These are phyloP conservation scores for Tiliqua scincoides DNA, from an alignment of 2,113 vertebrate genomes.

Conservation along the genomic window DNA sequence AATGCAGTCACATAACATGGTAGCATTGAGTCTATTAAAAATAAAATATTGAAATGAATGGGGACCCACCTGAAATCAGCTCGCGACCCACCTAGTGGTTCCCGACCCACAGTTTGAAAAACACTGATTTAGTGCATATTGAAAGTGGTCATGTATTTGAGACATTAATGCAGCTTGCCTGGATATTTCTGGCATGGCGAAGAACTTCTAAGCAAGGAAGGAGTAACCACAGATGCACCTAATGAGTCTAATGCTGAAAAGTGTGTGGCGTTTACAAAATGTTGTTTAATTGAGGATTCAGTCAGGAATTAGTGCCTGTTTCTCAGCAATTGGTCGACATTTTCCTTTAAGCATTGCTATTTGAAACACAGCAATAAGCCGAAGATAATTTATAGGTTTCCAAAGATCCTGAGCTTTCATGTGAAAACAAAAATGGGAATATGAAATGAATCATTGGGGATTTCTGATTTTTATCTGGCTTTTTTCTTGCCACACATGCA, in stretches of 20 bases:
- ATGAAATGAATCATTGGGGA: constrained; percentile 38
- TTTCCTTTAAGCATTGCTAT: background rate
- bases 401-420: constrained; percentile 5
- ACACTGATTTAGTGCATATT: background rate
- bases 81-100: too few species aligned
- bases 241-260: background rate
- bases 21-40: too few species aligned
- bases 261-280: background rate
- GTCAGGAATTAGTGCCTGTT: background rate
- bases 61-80: too few species aligned
- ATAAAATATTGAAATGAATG: too few species aligned
- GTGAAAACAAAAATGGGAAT: constrained; percentile 54
- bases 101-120: constrained; percentile 4
- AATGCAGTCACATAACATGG: too few species aligned
- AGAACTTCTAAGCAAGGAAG: background rate
- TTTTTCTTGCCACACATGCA: constrained; percentile 57
- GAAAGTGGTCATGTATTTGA: background rate
- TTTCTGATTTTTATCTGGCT: constrained; percentile 56
- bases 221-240: background rate
- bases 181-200: too few species aligned
- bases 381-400: constrained; percentile 31
- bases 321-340: background rate
- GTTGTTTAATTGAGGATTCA: background rate
- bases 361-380: constrained; percentile 2
- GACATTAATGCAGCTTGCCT: background rate